Evolutionary conservation across 2,797 vertebrate genomes (phyloP).

Genomic region (Lerista edwardsae): DNA sequence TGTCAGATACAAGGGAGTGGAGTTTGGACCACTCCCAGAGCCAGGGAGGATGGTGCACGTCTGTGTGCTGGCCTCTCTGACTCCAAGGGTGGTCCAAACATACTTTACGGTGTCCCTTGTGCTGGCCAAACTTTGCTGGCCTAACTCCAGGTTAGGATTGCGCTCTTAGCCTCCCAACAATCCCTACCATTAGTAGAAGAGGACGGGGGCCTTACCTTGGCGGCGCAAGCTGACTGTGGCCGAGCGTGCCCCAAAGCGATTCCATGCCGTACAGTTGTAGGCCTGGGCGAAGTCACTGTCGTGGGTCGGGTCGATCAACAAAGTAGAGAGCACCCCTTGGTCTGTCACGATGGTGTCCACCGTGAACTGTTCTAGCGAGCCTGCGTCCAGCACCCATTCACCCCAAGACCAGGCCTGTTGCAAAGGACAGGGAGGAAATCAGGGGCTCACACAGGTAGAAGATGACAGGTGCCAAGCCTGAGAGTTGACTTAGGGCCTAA

Average conservation of each 20-base stretch:
- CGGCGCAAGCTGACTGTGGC: slow-evolving; percentile 74
- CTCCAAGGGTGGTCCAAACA: no score
- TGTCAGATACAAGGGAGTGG: no score
- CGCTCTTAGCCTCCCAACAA: no score
- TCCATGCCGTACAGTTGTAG: slow-evolving; percentile 85
- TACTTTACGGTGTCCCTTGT: no score
- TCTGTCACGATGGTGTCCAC: slow-evolving; percentile 87
- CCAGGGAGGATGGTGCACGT: no score
- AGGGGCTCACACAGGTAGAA: background rate
- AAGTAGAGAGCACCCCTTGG: slow-evolving; percentile 82
- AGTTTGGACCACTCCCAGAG: no score
- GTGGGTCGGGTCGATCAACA: slow-evolving; percentile 86
- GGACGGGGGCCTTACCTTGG: slow-evolving; percentile 70
- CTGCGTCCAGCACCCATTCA: slow-evolving; percentile 82
- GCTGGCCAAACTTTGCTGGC: no score
- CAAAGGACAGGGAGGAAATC: background rate
- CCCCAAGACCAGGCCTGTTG: slow-evolving; percentile 90
- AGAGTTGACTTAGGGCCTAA: no score
- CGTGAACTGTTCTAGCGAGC: slow-evolving; percentile 85
- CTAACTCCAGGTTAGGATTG: no score
- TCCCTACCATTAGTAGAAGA: no score
- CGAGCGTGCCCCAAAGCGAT: slow-evolving; percentile 77
- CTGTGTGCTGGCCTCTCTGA: no score
- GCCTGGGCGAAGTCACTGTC: slow-evolving; percentile 82
- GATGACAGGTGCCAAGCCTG: background rate